Evolutionary conservation across 2,888 invertebrate species (phyloP).

Genomic region (Drosophila anceps): DNA sequence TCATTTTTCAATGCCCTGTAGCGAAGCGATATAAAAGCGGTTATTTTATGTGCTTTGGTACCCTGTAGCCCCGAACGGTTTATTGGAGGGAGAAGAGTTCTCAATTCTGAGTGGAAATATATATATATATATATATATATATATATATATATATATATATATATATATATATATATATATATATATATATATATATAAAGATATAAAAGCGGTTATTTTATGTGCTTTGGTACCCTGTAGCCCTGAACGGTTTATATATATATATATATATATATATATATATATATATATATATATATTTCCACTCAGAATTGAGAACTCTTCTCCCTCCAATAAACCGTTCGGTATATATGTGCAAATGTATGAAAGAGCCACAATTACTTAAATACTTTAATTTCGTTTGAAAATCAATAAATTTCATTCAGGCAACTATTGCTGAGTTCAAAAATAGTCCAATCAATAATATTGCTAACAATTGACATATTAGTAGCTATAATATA

Average conservation of each 20-base stretch:
- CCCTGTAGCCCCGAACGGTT: neutral
- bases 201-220: neutral
- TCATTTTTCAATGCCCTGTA: conserved; percentile 27
- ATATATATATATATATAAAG: neutral
- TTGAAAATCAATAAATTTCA: neutral
- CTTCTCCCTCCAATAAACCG: neutral
- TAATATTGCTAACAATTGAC: too few relatives aligned
- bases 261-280: neutral
- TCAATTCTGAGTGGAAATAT: neutral
- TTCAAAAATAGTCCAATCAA: neutral
- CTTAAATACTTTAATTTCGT: too few relatives aligned
- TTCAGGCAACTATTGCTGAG: neutral
- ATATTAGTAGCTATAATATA: too few relatives aligned
- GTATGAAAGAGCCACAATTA: neutral
- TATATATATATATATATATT: neutral
- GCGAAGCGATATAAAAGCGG: neutral
- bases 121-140: neutral
- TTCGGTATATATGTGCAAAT: too few relatives aligned
- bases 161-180: too few relatives aligned
- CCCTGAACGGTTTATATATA: neutral
- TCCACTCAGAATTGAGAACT: neutral
- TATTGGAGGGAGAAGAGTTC: neutral
- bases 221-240: neutral
- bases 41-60: neutral
- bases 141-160: too few relatives aligned